Evolutionary conservation across 2,797 vertebrate species (phyloP), one percentile per base, ranked within the genome.

Genomic region (Scleropages formosus): DNA sequence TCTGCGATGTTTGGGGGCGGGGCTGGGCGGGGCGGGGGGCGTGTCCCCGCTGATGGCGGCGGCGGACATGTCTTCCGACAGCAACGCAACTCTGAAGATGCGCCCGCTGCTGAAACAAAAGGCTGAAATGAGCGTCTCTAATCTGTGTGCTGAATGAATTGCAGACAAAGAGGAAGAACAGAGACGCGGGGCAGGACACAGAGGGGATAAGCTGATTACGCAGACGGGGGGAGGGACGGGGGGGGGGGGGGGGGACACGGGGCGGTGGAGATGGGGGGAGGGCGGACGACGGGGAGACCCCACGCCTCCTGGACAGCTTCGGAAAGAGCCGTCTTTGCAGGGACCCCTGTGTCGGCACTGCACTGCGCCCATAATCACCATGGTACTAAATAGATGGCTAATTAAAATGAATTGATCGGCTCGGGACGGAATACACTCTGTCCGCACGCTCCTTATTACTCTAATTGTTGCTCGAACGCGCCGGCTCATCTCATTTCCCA

Each of bases 341-440:
- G 51, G 49, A 53, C 26, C 53, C 47, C 67, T 53, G 47, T 61
- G 44, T 70, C 26, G 27, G 22, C 24, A 70, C 53, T 11, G 67
- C 20, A 62, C 59, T 20, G 70, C n/a, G n/a, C n/a, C n/a, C n/a
- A 76, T 76, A 39, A 46, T 58, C 71, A 67, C 60, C 10, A 49
- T 49, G 72, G 61, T 72, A 49, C 87, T 87, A 89, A 89, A 90
- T 89, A 87, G 91, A 85, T 86, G 86, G 88, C 88, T 88, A 86
- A 90, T 91, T 89, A 88, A 85, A 91, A 91, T 89, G 87, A 91
- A 92, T 89, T 88, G 90, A 90, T n/a, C n/a, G n/a, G n/a, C 70
- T 81, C 82, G 76, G 86, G 90, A 89, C 87, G 85, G 88, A 91
- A 88, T 87, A 87, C 84, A 81, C 78, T 83, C 72, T 83, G 56